Evolutionary conservation across 2,888 invertebrate genomes (phyloP).

Genomic region (Tinea pellionella): DNA sequence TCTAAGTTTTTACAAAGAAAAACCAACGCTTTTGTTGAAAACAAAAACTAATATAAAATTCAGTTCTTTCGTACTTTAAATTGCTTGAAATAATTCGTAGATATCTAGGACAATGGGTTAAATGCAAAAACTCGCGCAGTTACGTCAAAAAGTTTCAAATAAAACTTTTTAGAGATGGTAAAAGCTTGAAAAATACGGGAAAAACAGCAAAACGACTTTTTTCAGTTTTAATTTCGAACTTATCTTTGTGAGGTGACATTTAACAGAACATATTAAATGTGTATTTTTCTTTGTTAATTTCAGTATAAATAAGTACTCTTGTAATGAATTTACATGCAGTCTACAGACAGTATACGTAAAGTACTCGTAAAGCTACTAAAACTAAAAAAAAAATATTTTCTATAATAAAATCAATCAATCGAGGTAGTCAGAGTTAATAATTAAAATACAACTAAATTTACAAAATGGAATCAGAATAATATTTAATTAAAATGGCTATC

Average conservation of each 20-base stretch:
- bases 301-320: too few species aligned
- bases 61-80: slow-evolving; percentile 7
- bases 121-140: slow-evolving; percentile 8
- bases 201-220: neutral
- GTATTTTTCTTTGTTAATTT: too few species aligned
- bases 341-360: too few species aligned
- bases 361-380: too few species aligned
- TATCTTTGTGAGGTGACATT: neutral
- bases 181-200: neutral
- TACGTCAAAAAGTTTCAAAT: slow-evolving; percentile 4
- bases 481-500: too few species aligned
- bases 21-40: neutral
- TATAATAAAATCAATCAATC: too few species aligned
- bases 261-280: neutral
- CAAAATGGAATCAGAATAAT: too few species aligned
- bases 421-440: too few species aligned
- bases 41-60: slow-evolving; percentile 3
- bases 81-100: slow-evolving; percentile 11
- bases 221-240: neutral
- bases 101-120: slow-evolving; percentile 7
- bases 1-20: slow-evolving; percentile 8
- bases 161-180: slow-evolving; percentile 7
- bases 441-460: too few species aligned
- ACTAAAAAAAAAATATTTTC: too few species aligned
- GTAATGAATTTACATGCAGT: too few species aligned